Conservation (phyloP, 92 coral and sea anemone species). For the Porites lobata region DNA sequence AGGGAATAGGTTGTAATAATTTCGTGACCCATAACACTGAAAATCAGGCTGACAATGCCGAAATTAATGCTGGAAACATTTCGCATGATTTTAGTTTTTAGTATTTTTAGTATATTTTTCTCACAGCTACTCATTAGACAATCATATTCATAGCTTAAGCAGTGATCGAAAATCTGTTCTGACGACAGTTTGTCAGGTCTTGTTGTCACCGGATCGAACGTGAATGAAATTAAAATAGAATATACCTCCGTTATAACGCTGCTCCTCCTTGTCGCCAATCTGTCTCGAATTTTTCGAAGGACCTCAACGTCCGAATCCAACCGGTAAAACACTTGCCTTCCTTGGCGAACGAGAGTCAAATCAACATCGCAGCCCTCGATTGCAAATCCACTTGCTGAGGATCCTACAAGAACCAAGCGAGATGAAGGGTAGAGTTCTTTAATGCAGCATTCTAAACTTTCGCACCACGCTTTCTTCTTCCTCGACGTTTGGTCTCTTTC, state of each 20-base stretch:
- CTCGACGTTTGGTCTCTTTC: conserved; percentile 44
- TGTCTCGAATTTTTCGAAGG: conserved; percentile 36
- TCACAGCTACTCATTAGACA: too few relatives aligned
- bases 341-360: conserved; percentile 49
- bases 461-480: conserved; percentile 59
- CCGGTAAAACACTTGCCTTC: not conserved
- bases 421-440: conserved; percentile 34
- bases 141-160: too few relatives aligned
- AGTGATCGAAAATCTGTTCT: too few relatives aligned
- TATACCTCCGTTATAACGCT: conserved; percentile 23
- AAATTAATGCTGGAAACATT: too few relatives aligned
- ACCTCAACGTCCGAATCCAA: not conserved
- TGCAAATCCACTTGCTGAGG: conserved; percentile 64
- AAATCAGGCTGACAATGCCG: too few relatives aligned
- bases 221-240: not conserved
- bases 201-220: not conserved
- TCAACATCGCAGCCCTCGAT: conserved; percentile 73
- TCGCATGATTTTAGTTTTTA: too few relatives aligned
- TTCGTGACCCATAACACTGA: too few relatives aligned
- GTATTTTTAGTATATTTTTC: too few relatives aligned
- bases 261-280: not conserved
- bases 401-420: conserved; percentile 66
- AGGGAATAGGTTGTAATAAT: too few relatives aligned
- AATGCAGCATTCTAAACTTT: conserved; percentile 33
- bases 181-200: too few relatives aligned